Conservation (phyloP, 30 jellyfish, hydroid and myxozoan species). For the Chironex yamaguchii region DNA sequence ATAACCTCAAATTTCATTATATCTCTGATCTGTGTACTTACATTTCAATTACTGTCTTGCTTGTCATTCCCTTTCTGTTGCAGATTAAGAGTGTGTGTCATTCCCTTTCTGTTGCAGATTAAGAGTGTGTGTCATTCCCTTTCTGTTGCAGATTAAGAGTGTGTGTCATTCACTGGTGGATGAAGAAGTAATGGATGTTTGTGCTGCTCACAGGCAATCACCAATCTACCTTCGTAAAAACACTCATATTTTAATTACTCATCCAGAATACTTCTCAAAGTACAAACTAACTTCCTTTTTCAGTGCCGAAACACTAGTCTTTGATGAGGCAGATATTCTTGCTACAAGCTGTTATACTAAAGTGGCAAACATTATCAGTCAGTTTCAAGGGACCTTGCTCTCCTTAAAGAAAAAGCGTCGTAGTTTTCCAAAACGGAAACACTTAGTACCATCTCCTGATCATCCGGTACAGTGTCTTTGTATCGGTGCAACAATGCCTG, state of each 20-base stretch:
- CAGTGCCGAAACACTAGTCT: conserved; percentile 17
- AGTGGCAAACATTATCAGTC: conserved; percentile 52
- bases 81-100: no score
- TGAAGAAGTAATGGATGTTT: not conserved
- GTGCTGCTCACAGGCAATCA: not conserved
- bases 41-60: no score
- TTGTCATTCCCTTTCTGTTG: no score
- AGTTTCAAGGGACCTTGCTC: conserved; percentile 48
- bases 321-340: conserved; percentile 90
- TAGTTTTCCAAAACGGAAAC: conserved; percentile 12
- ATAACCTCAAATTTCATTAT: no score
- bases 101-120: no score
- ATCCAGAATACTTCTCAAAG: not conserved
- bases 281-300: not conserved
- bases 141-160: not conserved
- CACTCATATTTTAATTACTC: not conserved
- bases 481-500: conserved; percentile 95
- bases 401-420: conserved; percentile 47
- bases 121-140: not conserved
- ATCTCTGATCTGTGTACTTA: no score
- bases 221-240: not conserved
- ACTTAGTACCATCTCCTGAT: not conserved
- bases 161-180: not conserved
- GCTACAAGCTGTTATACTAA: conserved; percentile 35
- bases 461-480: conserved; percentile 76